Evolutionary conservation across 2,797 vertebrate species (phyloP).

Genomic region (Staurois parvus): DNA sequence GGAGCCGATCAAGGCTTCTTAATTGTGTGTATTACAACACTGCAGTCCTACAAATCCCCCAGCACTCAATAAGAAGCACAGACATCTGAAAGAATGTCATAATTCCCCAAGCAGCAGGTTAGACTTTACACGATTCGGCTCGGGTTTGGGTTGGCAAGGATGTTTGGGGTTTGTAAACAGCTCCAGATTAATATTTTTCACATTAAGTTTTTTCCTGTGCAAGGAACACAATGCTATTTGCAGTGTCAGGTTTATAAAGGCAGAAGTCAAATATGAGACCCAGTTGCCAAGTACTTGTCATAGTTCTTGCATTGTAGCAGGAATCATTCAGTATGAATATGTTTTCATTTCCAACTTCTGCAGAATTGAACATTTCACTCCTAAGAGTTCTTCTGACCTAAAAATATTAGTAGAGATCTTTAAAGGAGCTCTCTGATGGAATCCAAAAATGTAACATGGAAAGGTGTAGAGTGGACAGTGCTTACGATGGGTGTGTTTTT

Average conservation of each 20-base stretch:
- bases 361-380: not conserved
- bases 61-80: constrained; percentile 52
- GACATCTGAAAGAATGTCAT: constrained; percentile 35
- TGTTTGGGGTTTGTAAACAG: constrained; percentile 29
- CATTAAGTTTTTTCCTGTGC: not conserved
- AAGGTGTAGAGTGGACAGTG: no score
- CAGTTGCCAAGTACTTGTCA: constrained; percentile 9
- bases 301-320: not conserved
- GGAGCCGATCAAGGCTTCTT: constrained; percentile 26
- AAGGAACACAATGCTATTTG: constrained; percentile 6
- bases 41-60: not conserved
- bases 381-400: not conserved
- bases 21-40: constrained; percentile 2
- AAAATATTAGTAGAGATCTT: not conserved
- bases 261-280: not conserved
- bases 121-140: not conserved
- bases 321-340: constrained; percentile 2
- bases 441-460: no score
- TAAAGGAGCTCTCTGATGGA: no score
- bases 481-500: no score
- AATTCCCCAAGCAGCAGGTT: constrained; percentile 34
- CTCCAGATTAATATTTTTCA: constrained; percentile 34
- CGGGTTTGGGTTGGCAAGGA: constrained; percentile 13
- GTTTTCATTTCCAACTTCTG: not conserved
- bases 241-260: not conserved